Evolutionary conservation across 1,140 invertebrate species (phyloP), one percentile per base, ranked within the genome.

Genomic region (Agraylea sexmaculata): DNA sequence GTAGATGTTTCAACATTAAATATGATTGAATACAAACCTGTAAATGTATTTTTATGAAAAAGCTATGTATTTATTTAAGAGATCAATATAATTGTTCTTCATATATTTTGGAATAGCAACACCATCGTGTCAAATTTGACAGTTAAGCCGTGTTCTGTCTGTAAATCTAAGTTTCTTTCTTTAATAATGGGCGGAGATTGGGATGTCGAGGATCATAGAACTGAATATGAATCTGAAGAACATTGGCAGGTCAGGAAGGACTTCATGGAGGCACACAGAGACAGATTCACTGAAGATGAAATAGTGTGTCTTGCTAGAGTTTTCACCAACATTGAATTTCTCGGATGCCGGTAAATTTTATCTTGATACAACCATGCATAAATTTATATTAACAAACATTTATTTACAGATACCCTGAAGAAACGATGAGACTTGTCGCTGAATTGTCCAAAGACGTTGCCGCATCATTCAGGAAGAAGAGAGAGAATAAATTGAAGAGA

Each of bases 291-390:
- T 1, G 75, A 82, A 58, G 77, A 87, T 30, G 69, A 78, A 46
- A 60, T 91, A 7, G 67, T 89, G 22, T 88, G 84, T 59, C 66
- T 89, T 37, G 83, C 85, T 10, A 77, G 83, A 64, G 81, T 83
- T 8, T 88, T 87, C 54, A 71, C 75, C 0, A 91, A 90, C 58
- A 69, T 88, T 25, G 85, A 88, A 57, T 73, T 87, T 37, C 66
- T 90, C 51, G 85, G 85, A 28, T 88, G 85, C 68, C 71, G 71
- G 70, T 83, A 62, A 53, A 29, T 48, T 43, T 38, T 30, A 28
- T 19, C 4, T 15, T 20, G 28, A 41, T 12, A 36, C 2, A 40
- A 8, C 12, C 16, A n/a, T 17, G n/a, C 8, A 2, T 22, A 20
- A 40, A 41, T 13, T 25, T n/a, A 4, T 40, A 31, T 33, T 20